Base-by-base conservation (phyloP, 2,113 vertebrate genomes). In the Pelecanoides urinatrix region DNA sequence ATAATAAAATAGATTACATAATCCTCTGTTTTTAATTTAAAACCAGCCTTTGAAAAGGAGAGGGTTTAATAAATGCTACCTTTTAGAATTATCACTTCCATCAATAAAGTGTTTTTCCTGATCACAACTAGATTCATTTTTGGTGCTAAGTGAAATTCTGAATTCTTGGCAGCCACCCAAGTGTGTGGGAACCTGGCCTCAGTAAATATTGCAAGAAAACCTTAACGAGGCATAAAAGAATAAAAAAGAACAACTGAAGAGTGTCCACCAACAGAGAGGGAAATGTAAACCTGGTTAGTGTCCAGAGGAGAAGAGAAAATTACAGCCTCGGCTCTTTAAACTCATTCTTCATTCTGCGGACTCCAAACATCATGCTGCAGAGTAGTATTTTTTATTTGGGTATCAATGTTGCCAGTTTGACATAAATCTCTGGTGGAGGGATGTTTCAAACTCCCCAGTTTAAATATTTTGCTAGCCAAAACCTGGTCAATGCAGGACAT, bases 21-120 rank as follows among this genome's bases (percentile, higher is more conserved):
- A 93, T 55, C 59, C 26, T 70, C 72, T 53, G 53, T 10, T 81
- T 90, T 94, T 63, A 77, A 91, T 83, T 94, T 92, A 80, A 95
- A 95, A 44, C 2, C 16, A 86, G 50, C 10, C 34, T 85, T 73
- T 78, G 55, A 77, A 88, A 78, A 56, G 5, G 9, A 77, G 17
- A 86, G 4, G 5, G 16, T 94, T 94, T 74, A 79, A 53, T 78
- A 72, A 95, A 56, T 5, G 2, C 22, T 87, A 65, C 30, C 53
- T 94, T 94, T 90, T 32, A 26, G 16, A 89, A 44, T 80, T 78
- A 93, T 53, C 45, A 20, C 40, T 80, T 96, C 81, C 52, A 93
- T 68, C 26, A 94, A 82, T 82, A 68, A 75, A 90, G 50, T 42
- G 11, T 14, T 80, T 73, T 63, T 78, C 29, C 79, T 77, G 38